A percentile compares a stretch with the other conserved stretches of the same genome.
These are phyloP conservation scores for Dasypogon diadema DNA, from an alignment of 2,888 invertebrate genomes.

Conservation along the genomic window DNA sequence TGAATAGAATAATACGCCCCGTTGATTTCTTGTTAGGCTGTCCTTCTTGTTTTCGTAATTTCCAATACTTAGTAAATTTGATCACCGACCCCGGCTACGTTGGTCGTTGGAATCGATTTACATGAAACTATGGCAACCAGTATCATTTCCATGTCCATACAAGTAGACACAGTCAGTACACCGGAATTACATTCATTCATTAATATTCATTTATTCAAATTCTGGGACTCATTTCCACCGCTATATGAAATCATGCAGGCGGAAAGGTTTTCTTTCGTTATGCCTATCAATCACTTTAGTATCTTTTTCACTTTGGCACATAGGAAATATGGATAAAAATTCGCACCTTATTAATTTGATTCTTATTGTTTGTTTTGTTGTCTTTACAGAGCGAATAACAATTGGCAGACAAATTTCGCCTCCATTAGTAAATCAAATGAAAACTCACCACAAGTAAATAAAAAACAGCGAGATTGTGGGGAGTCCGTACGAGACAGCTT, in stretches of 20 bases:
- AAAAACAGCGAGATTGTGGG: slow-evolving; percentile 71
- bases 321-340: too few species aligned
- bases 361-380: slow-evolving; percentile 19
- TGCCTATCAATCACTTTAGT: not conserved
- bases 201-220: slow-evolving; percentile 49
- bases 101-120: not conserved
- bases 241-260: slow-evolving; percentile 33
- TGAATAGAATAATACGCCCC: not conserved
- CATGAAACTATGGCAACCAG: not conserved
- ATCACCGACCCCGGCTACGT: not conserved
- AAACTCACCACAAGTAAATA: slow-evolving; percentile 69
- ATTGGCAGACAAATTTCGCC: slow-evolving; percentile 88
- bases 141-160: slow-evolving; percentile 19
- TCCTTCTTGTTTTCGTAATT: not conserved
- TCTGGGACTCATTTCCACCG: slow-evolving; percentile 15
- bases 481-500: slow-evolving; percentile 84
- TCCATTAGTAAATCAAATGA: slow-evolving; percentile 72
- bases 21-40: not conserved
- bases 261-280: slow-evolving; percentile 7
- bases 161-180: slow-evolving; percentile 27
- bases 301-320: not conserved
- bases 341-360: not conserved
- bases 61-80: not conserved
- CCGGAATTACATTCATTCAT: slow-evolving; percentile 49
- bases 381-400: slow-evolving; percentile 80